A percentile compares a stretch with the other conserved stretches of the same genome.
These are phyloP conservation scores for Pycnonotus jocosus DNA, from an alignment of 2,113 vertebrate species.

Conservation along the genomic window DNA sequence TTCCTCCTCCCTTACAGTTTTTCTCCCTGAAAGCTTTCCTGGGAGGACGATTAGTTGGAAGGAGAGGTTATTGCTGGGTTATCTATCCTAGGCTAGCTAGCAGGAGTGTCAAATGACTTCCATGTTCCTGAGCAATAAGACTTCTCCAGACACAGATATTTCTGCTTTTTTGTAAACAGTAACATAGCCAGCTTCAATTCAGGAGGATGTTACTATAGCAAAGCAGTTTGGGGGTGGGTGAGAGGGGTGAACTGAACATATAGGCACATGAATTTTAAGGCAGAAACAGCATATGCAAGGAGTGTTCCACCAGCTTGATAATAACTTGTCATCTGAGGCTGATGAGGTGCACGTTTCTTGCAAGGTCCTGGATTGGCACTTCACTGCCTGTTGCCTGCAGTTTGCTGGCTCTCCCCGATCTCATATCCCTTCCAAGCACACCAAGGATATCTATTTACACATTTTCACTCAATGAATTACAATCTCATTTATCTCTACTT, in stretches of 20 bases:
- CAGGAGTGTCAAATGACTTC: not conserved
- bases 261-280: not conserved
- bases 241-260: not conserved
- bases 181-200: not conserved
- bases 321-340: not conserved
- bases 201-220: not conserved
- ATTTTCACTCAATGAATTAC: not conserved
- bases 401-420: not conserved
- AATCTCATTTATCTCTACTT: not conserved
- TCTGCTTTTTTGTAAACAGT: not conserved
- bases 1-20: not conserved
- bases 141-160: not conserved
- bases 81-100: not conserved
- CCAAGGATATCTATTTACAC: not conserved
- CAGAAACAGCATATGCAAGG: not conserved
- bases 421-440: not conserved
- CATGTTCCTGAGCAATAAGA: not conserved
- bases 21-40: not conserved
- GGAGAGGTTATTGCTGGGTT: not conserved
- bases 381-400: not conserved
- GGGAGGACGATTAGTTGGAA: not conserved
- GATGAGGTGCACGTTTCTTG: rapidly evolving
- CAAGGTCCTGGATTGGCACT: rapidly evolving
- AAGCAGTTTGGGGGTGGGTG: not conserved
- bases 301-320: not conserved